Conservation (phyloP, 1,140 invertebrate genomes). For the Rhynchophorus ferrugineus region DNA sequence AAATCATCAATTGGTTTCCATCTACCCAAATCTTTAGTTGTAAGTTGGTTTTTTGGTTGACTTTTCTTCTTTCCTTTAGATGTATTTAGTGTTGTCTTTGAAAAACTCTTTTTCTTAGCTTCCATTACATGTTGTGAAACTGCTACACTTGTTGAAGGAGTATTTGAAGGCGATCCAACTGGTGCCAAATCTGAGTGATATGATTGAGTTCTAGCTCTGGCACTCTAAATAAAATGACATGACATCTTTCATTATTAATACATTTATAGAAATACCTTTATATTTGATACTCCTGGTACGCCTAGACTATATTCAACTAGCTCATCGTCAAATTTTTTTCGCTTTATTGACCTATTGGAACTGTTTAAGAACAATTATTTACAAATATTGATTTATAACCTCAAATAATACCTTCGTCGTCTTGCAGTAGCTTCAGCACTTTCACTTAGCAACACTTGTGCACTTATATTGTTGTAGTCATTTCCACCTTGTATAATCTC, state of each 20-base stretch:
- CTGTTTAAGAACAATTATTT: conserved; percentile 41
- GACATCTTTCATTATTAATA: neutral
- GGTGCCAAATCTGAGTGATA: conserved; percentile 37
- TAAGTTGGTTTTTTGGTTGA: conserved; percentile 53
- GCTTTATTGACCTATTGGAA: conserved; percentile 87
- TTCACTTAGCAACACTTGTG: conserved; percentile 15
- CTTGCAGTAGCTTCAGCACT: conserved; percentile 19
- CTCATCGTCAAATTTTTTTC: conserved; percentile 95
- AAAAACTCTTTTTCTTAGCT: conserved; percentile 29
- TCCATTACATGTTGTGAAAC: conserved; percentile 28
- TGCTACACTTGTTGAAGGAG: conserved; percentile 11
- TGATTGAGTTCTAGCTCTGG: conserved; percentile 40
- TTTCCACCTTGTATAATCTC: conserved; percentile 4
- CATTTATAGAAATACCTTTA: conserved; percentile 33
- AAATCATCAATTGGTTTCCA: conserved; percentile 98
- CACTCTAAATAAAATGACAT: conserved; percentile 37
- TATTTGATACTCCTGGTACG: conserved; percentile 53
- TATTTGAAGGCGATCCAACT: conserved; percentile 26
- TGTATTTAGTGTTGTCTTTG: conserved; percentile 27
- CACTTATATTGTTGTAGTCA: conserved; percentile 10
- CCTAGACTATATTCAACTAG: conserved; percentile 80
- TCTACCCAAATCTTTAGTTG: conserved; percentile 79
- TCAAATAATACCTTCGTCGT: conserved; percentile 19
- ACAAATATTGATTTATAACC: neutral
- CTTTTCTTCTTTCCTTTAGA: conserved; percentile 44